phyloP scores from a whole-genome alignment of 2,888 invertebrate genomes.

The Odontocolon sp. region DNA sequence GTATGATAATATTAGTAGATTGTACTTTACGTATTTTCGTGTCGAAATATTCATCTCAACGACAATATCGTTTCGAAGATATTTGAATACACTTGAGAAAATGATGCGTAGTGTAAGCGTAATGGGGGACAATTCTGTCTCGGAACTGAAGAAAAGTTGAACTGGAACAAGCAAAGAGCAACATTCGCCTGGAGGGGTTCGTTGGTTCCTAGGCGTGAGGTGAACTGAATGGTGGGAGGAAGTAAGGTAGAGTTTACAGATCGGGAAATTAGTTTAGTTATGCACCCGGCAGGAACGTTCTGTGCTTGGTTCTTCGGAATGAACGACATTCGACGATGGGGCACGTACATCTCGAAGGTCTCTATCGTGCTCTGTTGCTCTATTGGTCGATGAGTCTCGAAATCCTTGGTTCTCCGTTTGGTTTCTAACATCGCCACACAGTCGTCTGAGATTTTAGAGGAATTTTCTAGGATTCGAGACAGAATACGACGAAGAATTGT shows the following conservation, averaged over 20 bases:
- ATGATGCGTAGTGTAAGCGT: conserved; percentile 2
- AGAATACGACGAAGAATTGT: not conserved
- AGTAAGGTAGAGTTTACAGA: conserved; percentile 71
- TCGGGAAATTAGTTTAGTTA: conserved; percentile 78
- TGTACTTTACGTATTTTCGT: not conserved
- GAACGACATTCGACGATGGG: conserved; percentile 60
- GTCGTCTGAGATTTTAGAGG: conserved; percentile 29
- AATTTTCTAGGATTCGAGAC: not conserved
- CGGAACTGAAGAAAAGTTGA: not conserved
- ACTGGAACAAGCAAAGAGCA: conserved; percentile 67
- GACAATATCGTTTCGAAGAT: conserved; percentile 23
- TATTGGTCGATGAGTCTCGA: not conserved
- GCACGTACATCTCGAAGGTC: conserved; percentile 66
- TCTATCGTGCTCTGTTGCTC: conserved; percentile 19
- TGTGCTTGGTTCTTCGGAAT: conserved; percentile 53
- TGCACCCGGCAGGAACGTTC: conserved; percentile 76
- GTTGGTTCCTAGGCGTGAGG: conserved; percentile 21
- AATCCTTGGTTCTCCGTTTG: not conserved
- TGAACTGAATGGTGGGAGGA: conserved; percentile 42
- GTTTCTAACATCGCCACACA: conserved; percentile 20
- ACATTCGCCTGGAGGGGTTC: conserved; percentile 67
- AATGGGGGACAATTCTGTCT: conserved; percentile 7
- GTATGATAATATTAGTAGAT: too few relatives aligned
- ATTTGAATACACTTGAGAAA: conserved; percentile 16
- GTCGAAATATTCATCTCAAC: not conserved